These are phyloP conservation scores for Sebastes matsubarae DNA, from an alignment of 2,797 vertebrate genomes.

Conservation along the genomic window DNA sequence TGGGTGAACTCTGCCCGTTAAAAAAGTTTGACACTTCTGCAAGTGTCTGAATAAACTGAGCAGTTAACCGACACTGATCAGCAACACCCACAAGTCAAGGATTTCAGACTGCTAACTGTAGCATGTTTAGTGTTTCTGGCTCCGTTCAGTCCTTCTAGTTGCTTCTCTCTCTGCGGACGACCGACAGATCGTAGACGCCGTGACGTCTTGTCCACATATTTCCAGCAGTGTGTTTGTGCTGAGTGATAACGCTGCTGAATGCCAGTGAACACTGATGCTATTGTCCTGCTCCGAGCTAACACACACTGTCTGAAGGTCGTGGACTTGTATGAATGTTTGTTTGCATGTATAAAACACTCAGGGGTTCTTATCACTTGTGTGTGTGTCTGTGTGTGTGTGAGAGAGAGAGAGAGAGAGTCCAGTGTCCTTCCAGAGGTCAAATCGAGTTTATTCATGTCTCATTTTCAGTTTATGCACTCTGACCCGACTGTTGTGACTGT, in stretches of 20 bases:
- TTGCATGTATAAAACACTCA: neutral
- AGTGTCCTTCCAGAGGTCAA: slow-evolving; percentile 30
- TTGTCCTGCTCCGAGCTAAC: slow-evolving; percentile 30
- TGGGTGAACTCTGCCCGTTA: neutral
- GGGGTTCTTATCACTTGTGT: slow-evolving; percentile 21
- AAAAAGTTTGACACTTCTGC: neutral
- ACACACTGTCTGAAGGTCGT: slow-evolving; percentile 12
- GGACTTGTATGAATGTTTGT: slow-evolving; percentile 12
- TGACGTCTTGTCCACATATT: neutral
- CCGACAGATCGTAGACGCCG: neutral
- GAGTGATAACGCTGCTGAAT: slow-evolving; percentile 33
- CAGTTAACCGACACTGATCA: neutral
- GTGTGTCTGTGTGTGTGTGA: neutral
- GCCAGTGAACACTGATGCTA: slow-evolving; percentile 41
- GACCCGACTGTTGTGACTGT: neutral
- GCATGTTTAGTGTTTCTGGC: neutral
- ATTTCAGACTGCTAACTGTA: neutral
- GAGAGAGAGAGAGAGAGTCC: neutral
- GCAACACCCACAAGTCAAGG: neutral
- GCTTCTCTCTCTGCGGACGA: neutral
- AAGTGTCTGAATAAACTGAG: neutral
- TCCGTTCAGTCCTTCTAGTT: neutral
- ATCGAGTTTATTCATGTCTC: neutral
- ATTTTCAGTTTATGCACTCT: neutral
- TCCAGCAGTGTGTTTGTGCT: slow-evolving; percentile 18